phyloP scores from a whole-genome alignment of 2,797 vertebrate species.

The Smutsia temminckii region DNA sequence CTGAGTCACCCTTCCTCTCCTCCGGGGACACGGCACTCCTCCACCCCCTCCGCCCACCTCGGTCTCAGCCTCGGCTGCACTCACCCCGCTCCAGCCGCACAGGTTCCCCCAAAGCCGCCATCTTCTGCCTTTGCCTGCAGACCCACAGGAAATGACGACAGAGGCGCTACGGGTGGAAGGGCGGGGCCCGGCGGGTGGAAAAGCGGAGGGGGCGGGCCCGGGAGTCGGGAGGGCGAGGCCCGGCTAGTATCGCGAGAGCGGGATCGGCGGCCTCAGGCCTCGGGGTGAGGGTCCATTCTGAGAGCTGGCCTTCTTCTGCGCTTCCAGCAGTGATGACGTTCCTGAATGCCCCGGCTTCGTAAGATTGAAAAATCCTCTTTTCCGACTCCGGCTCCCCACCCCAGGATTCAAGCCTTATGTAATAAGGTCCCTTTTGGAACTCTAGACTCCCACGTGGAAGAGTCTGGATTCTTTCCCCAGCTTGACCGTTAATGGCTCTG shows the following conservation, averaged over 20 bases:
- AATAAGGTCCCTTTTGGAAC: background rate
- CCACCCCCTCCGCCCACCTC: background rate
- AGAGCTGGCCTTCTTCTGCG: accelerated
- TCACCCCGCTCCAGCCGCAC: constrained; percentile 96
- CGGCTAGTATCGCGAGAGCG: constrained; percentile 73
- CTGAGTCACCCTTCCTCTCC: background rate
- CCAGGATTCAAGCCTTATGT: background rate
- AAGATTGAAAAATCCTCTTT: accelerated
- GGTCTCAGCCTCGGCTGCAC: background rate
- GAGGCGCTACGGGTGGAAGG: background rate
- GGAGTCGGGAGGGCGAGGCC: constrained; percentile 37
- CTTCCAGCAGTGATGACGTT: accelerated
- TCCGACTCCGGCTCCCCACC: too few relatives aligned
- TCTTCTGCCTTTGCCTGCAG: constrained; percentile 80
- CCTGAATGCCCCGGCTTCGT: accelerated
- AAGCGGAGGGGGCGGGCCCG: background rate
- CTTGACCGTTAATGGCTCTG: background rate
- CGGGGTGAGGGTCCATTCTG: too few relatives aligned
- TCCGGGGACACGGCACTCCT: background rate
- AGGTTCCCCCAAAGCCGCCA: constrained; percentile 95
- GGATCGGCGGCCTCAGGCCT: background rate
- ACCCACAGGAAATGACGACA: constrained; percentile 82
- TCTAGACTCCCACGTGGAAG: background rate
- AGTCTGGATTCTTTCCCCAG: background rate
- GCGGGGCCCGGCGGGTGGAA: background rate